Percentiles rank a stretch among this genome's conserved stretches.
Conservation (phyloP, 2,888 invertebrate genomes). For the Tachystola acroxantha region DNA sequence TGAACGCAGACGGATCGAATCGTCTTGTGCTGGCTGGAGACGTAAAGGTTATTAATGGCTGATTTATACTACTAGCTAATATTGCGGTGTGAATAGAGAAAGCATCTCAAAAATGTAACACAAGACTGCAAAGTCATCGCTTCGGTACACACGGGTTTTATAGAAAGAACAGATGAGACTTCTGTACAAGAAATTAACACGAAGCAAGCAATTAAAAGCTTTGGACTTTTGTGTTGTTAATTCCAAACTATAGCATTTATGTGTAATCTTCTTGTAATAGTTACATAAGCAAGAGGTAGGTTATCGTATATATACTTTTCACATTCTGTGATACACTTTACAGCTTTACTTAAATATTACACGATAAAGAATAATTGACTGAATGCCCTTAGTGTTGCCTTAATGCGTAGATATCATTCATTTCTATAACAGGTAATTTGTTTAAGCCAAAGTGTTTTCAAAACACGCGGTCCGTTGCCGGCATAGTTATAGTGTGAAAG, state of each 20-base stretch:
- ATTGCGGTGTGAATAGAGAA: conserved; percentile 10
- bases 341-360: too few relatives aligned
- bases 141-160: neutral
- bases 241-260: too few relatives aligned
- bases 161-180: neutral
- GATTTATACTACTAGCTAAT: conserved; percentile 10
- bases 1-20: conserved; percentile 17
- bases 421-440: conserved; percentile 40
- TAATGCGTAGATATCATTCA: conserved; percentile 26
- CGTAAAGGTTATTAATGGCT: conserved; percentile 13
- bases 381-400: too few relatives aligned
- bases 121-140: conserved; percentile 2
- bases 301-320: too few relatives aligned
- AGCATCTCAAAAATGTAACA: conserved; percentile 4
- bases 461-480: conserved; percentile 34
- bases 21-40: conserved; percentile 5
- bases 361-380: too few relatives aligned
- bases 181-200: neutral
- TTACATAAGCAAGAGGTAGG: too few relatives aligned
- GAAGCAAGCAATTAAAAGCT: neutral
- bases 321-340: too few relatives aligned
- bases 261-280: too few relatives aligned
- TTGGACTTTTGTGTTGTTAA: too few relatives aligned
- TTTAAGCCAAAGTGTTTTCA: conserved; percentile 35
- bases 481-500: conserved; percentile 27